Evolutionary conservation across 2,113 vertebrate species (phyloP), one percentile per base, ranked within the genome.

Genomic region (Hymenochirus boettgeri): DNA sequence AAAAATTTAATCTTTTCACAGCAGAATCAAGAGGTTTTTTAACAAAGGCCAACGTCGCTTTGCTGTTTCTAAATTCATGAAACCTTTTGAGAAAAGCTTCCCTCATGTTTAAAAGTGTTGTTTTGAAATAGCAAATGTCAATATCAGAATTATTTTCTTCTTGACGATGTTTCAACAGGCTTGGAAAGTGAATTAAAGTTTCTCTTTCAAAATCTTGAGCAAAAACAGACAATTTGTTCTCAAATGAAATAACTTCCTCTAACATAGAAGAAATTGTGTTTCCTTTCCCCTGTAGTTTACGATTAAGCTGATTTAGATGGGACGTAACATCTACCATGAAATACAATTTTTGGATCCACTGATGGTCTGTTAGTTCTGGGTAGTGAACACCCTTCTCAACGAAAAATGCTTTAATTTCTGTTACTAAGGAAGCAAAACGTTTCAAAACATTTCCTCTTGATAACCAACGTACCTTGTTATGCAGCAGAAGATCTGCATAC

Each of bases 361-460:
- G 35, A n/a, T 60, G 37, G 2, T 46, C 13, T 13, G 35, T 45
- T 45, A 60, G 42, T 60, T 60, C 57, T 45, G 57, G 45, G 26
- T 60, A 45, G 6, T 45, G 9, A 25, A 60, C 24, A 60, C 37
- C 57, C 33, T 31, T 46, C 12, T 60, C 21, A n/a, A 2, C 1
- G 21, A 60, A 17, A 25, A 60, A 60, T 60, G 21, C 4, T 60
- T 60, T 46, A 15, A 60, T 60, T 47, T 60, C 33, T 2, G 17
- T 1, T 76, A 59, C 9, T n/a, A 17, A 37, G 21, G 29, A 62
- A 6, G 35, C 35, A 39, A 39, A 39, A 62, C 47, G 31, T 37
- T 51, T 62, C 12, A 64, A 55, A 39, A 55, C 18, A 1, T 64
- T 55, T 18, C 62, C 62, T 55, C 37, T 64, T 42, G 52, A 64